Conservation (phyloP, 2,113 vertebrate genomes). For the Leiothrix lutea region DNA sequence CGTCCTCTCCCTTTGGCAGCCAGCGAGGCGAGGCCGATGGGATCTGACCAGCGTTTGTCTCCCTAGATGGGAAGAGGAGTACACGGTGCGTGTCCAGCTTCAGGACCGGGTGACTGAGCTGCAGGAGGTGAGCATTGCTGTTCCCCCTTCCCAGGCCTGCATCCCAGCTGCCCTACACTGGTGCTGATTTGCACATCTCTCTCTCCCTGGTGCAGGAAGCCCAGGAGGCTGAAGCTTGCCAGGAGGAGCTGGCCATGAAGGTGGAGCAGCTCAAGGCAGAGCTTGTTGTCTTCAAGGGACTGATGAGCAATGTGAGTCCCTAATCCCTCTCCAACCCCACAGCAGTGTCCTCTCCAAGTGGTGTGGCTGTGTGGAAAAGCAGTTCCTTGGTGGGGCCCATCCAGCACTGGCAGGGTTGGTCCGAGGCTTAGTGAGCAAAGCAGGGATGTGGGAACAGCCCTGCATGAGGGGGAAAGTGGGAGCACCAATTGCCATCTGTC, state of each 20-base stretch:
- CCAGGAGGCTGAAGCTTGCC: slow-evolving; percentile 93
- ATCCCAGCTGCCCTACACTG: rapidly evolving
- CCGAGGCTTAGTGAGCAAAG: rapidly evolving
- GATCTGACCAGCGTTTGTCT: neutral
- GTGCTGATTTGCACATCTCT: neutral
- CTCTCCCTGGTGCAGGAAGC: slow-evolving; percentile 77
- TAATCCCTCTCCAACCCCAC: rapidly evolving
- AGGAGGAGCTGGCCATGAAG: slow-evolving; percentile 91
- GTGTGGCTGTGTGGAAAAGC: neutral
- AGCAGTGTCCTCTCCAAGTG: neutral
- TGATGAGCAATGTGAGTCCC: slow-evolving; percentile 96
- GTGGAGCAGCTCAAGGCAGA: slow-evolving; percentile 95
- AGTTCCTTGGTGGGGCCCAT: neutral
- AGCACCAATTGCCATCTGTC: rapidly evolving
- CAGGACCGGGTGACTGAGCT: slow-evolving; percentile 87
- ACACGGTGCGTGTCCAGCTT: slow-evolving; percentile 87
- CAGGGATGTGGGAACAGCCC: neutral
- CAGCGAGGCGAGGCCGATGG: neutral
- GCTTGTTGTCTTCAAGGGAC: slow-evolving; percentile 95
- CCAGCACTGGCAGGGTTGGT: neutral
- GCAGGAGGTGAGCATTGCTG: slow-evolving; percentile 83
- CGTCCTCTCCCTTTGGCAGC: neutral
- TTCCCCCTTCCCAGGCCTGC: neutral
- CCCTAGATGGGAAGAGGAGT: slow-evolving; percentile 94
- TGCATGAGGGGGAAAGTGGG: rapidly evolving